A percentile compares a stretch with the other conserved stretches of the same genome.
Evolutionary conservation across 2,113 vertebrate species (phyloP).

Genomic region (Campylomormyrus tamandua): DNA sequence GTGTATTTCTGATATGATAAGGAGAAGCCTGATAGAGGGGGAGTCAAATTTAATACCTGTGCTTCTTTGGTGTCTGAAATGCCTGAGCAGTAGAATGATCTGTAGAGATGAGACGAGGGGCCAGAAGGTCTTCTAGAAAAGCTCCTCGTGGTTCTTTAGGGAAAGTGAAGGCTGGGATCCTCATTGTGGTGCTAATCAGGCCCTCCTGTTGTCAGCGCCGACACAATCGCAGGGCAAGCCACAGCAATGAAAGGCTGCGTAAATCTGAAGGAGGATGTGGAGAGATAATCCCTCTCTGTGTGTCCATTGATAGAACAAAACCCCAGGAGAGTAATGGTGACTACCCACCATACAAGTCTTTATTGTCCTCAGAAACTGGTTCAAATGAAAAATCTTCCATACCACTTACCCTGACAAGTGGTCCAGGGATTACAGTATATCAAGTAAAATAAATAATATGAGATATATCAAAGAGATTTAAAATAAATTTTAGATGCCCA

Average conservation of each 20-base stretch:
- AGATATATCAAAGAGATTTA: not conserved
- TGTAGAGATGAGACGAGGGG: not conserved
- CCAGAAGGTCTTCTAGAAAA: not conserved
- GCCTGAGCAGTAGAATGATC: not conserved
- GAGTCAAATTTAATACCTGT: not conserved
- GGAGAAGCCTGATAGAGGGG: not conserved
- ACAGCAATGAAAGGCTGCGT: not conserved
- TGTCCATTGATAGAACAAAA: not conserved
- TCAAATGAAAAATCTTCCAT: not conserved
- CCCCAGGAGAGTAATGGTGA: not conserved
- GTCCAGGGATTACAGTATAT: not conserved
- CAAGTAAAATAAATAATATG: not conserved
- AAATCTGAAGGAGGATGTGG: slow-evolving; percentile 9
- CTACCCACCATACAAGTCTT: not conserved
- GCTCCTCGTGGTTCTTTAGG: not conserved
- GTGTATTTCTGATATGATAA: not conserved
- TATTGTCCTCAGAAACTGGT: not conserved
- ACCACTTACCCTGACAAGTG: not conserved
- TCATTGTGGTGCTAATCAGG: slow-evolving; percentile 31
- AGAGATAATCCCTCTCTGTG: not conserved
- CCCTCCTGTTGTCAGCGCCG: slow-evolving; percentile 21
- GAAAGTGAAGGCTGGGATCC: slow-evolving; percentile 30
- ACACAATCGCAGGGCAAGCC: slow-evolving; percentile 3
- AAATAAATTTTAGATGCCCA: not conserved
- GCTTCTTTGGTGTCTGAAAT: not conserved